Percentiles rank a stretch among this genome's conserved stretches.
Conservation (phyloP, 1,140 invertebrate species). For the Pogonomyrmex californicus region DNA sequence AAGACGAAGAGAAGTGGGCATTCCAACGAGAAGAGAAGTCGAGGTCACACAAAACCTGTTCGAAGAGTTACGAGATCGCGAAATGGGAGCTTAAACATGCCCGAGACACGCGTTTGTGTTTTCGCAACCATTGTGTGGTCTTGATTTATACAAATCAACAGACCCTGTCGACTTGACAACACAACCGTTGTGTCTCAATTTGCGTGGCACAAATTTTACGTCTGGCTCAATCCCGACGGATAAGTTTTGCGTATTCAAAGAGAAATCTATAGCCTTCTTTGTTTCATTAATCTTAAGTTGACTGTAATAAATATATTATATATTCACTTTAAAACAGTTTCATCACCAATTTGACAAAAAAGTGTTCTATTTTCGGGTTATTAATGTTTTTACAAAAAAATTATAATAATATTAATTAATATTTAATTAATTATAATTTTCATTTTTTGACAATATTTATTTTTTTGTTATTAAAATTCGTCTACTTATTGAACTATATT, state of each 20-base stretch:
- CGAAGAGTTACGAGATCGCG: slow-evolving; percentile 65
- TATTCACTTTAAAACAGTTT: neutral
- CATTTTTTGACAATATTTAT: neutral
- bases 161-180: neutral
- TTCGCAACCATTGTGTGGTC: slow-evolving; percentile 50
- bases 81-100: slow-evolving; percentile 48
- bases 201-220: slow-evolving; percentile 30
- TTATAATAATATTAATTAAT: neutral
- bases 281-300: neutral
- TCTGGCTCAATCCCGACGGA: neutral
- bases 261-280: neutral
- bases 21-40: slow-evolving; percentile 62
- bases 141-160: slow-evolving; percentile 55
- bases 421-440: neutral
- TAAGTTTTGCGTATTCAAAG: slow-evolving; percentile 3
- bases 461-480: neutral
- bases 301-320: neutral
- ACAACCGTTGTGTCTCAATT: slow-evolving; percentile 31
- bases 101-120: slow-evolving; percentile 55
- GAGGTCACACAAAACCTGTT: slow-evolving; percentile 70
- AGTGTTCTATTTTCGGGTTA: neutral
- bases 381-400: neutral
- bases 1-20: slow-evolving; percentile 24
- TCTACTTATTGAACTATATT: neutral
- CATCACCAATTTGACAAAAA: neutral